These are phyloP conservation scores for Columba guinea DNA, from an alignment of 2,797 vertebrate genomes.

Conservation along the genomic window DNA sequence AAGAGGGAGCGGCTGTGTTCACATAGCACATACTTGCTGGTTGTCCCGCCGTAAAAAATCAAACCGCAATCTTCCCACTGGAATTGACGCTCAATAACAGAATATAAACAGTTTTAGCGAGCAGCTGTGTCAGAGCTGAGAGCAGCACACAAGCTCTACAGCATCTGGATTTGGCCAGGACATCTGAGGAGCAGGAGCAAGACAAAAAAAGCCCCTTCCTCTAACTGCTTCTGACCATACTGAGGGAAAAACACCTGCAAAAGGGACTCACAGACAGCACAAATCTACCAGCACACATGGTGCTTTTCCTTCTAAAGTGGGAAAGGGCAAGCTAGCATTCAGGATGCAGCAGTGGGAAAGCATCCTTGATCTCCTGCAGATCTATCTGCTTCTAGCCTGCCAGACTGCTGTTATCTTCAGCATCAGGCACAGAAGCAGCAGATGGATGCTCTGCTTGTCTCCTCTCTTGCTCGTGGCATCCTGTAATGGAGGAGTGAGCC, in stretches of 20 bases:
- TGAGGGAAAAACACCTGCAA: not conserved
- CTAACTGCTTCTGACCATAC: not conserved
- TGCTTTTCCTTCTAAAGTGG: not conserved
- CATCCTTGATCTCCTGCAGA: not conserved
- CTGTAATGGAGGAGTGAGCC: not conserved
- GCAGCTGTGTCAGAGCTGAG: not conserved
- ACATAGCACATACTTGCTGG: constrained; percentile 38
- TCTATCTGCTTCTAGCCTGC: not conserved
- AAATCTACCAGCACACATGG: not conserved
- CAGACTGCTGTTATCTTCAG: not conserved
- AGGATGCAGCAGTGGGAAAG: not conserved
- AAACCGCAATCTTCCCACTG: not conserved
- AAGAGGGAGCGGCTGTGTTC: constrained; percentile 37
- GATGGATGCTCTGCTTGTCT: not conserved
- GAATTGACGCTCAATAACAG: not conserved
- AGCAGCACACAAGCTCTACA: not conserved
- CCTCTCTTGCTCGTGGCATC: not conserved
- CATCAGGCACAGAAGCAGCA: not conserved
- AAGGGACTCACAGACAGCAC: not conserved
- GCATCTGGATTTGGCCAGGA: not conserved
- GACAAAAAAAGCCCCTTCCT: not conserved
- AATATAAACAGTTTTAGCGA: not conserved
- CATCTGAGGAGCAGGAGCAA: not conserved
- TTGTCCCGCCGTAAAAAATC: not conserved
- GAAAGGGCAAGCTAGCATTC: not conserved